Evolutionary conservation across 1,140 invertebrate species (phyloP).

Genomic region (Phthorimaea operculella): DNA sequence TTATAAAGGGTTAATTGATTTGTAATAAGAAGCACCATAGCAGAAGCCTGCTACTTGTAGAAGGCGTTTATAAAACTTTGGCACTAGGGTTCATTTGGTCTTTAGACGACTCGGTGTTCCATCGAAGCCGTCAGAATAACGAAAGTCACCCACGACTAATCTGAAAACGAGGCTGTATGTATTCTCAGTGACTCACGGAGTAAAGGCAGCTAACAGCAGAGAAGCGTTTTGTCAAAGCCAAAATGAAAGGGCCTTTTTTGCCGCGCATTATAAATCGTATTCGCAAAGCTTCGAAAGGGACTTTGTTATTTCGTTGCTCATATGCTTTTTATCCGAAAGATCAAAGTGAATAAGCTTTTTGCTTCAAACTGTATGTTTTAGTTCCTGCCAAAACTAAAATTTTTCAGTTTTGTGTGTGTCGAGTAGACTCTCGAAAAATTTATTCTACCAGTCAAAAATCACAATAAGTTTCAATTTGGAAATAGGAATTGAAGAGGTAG

Average conservation of each 20-base stretch:
- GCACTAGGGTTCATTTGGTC: too few relatives aligned
- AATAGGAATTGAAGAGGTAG: too few relatives aligned
- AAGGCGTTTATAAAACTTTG: too few relatives aligned
- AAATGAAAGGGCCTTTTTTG: constrained; percentile 18
- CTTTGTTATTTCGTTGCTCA: constrained; percentile 13
- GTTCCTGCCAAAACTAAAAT: not conserved
- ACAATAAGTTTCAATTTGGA: too few relatives aligned
- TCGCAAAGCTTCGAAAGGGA: constrained; percentile 11
- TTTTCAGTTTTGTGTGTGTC: not conserved
- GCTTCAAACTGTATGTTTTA: not conserved
- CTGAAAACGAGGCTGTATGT: constrained; percentile 2
- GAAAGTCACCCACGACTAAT: too few relatives aligned
- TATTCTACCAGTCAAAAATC: not conserved
- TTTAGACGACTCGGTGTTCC: too few relatives aligned
- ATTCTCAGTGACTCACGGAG: constrained; percentile 13
- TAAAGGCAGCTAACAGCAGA: constrained; percentile 14
- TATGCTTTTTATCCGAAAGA: not conserved
- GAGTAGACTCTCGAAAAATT: not conserved
- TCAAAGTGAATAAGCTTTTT: not conserved
- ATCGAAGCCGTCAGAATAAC: too few relatives aligned
- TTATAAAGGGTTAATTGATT: too few relatives aligned
- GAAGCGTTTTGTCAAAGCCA: constrained; percentile 23
- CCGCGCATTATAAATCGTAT: constrained; percentile 19
- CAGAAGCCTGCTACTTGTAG: too few relatives aligned
- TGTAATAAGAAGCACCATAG: too few relatives aligned